phyloP scores from a whole-genome alignment of 2,888 invertebrate species.

The Nomada ferruginata region DNA sequence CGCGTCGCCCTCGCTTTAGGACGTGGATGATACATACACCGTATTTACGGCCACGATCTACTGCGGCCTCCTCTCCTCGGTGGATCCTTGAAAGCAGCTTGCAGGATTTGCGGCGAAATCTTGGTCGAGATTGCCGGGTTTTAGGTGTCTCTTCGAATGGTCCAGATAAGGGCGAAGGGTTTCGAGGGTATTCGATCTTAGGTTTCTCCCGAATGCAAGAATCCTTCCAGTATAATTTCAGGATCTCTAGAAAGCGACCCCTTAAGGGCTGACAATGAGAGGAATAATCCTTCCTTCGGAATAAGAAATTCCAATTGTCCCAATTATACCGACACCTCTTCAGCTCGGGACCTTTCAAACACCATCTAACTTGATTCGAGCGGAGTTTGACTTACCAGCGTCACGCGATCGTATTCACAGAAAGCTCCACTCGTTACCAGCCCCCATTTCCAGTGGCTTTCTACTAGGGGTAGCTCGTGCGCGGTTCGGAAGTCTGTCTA shows the following conservation, averaged over 20 bases:
- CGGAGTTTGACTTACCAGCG: constrained; percentile 1
- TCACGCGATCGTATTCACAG: constrained; percentile 11
- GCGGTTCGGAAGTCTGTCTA: constrained; percentile 1
- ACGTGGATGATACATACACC: constrained; percentile 20
- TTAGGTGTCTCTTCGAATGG: neutral
- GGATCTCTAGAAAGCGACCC: no score
- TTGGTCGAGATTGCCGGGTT: neutral
- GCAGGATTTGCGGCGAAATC: neutral
- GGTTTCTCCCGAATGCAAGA: neutral
- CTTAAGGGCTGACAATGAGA: no score
- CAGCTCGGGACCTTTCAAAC: constrained; percentile 2
- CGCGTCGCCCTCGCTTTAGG: constrained; percentile 2
- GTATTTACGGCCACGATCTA: constrained; percentile 18
- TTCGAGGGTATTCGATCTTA: neutral
- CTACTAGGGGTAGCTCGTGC: neutral
- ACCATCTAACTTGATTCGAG: constrained; percentile 4
- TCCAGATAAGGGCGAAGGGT: neutral
- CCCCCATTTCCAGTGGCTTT: neutral
- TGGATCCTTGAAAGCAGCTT: neutral
- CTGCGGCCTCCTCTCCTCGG: neutral
- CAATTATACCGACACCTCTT: neutral
- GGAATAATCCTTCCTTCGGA: neutral
- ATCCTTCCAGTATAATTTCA: no score
- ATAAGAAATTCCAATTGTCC: neutral
- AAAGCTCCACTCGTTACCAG: constrained; percentile 1